A percentile compares a stretch with the other conserved stretches of the same genome.
Conservation (phyloP, 2,113 vertebrate genomes). For the Catagonus wagneri region DNA sequence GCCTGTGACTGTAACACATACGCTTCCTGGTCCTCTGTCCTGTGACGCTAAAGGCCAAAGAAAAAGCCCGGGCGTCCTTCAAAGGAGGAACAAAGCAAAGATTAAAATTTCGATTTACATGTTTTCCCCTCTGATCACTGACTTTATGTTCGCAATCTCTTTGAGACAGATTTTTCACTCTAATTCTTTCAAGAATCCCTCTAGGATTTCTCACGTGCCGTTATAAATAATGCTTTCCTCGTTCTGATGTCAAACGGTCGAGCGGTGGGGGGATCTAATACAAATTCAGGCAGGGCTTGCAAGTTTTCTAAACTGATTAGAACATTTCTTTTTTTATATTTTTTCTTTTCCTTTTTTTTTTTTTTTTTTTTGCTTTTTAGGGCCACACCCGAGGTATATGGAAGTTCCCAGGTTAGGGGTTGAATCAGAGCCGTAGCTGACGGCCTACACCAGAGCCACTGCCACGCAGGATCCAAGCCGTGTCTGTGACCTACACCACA, state of each 20-base stretch:
- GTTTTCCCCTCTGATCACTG: constrained; percentile 74
- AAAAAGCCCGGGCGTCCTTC: background rate
- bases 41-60: background rate
- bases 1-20: rapidly evolving
- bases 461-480: too few relatives aligned
- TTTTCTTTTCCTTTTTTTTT: too few relatives aligned
- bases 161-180: constrained; percentile 70
- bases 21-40: background rate
- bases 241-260: constrained; percentile 69
- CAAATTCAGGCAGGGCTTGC: constrained; percentile 78
- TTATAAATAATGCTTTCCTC: constrained; percentile 81
- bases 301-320: constrained; percentile 65
- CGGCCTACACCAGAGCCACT: too few relatives aligned
- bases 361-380: too few relatives aligned
- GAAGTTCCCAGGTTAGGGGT: too few relatives aligned
- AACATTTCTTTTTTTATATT: background rate
- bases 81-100: background rate
- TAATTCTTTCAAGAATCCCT: constrained; percentile 74
- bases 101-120: constrained; percentile 61
- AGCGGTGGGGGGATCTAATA: constrained; percentile 73
- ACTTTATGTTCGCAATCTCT: constrained; percentile 71
- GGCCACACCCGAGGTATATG: too few relatives aligned
- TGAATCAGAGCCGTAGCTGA: too few relatives aligned
- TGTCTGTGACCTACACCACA: too few relatives aligned
- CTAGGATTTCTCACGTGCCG: constrained; percentile 66